Base-by-base conservation (phyloP, 2,888 invertebrate species). In the Drosophila incognita region DNA sequence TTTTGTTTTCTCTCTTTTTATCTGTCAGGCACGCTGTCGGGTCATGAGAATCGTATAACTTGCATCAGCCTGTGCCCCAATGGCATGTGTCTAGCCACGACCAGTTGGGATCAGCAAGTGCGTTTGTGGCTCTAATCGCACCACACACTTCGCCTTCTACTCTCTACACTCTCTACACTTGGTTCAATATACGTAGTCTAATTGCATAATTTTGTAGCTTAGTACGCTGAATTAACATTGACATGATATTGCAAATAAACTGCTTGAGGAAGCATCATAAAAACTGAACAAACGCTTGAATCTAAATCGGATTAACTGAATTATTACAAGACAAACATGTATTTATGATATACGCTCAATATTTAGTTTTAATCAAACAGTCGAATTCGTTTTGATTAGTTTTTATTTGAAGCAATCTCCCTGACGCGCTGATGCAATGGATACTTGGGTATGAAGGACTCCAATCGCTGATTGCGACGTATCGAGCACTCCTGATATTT, bases 41-140 rank as follows among this genome's bases (percentile, higher is more conserved):
- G 96, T 0, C 98, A 98, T 91, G 98, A 98, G 87, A 98, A 98
- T 92, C 95, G 98, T 74, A 95, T 98, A 65, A 98, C 98, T 42
- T 97, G 97, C 11, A 94, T 98, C 75, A 95, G 96, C 6, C 94
- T 98, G 69, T 95, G 97, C 24, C 96, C 96, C 51, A 97, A 96
- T 92, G 98, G 98, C 38, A 95, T 98, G 93, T 97, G 97, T 7
- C 91, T 98, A 79, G 96, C 96, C n/a, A 96, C 97, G 74, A 97
- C 97, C 92, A 98, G 98, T 82, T 98, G 98, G 98, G 98, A 98
- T 94, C 96, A 97, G 90, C 94, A 96, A 87, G 97, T 98, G 68
- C 94, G 96, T 86, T 95, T 98, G 76, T 98, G 98, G 98, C 97
- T 97, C 75, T 97, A 94, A 91, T 74, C 54, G 53, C 31, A 59